Evolutionary conservation across 2,113 vertebrate genomes (phyloP).

Genomic region (Petrocephalus zakoni): DNA sequence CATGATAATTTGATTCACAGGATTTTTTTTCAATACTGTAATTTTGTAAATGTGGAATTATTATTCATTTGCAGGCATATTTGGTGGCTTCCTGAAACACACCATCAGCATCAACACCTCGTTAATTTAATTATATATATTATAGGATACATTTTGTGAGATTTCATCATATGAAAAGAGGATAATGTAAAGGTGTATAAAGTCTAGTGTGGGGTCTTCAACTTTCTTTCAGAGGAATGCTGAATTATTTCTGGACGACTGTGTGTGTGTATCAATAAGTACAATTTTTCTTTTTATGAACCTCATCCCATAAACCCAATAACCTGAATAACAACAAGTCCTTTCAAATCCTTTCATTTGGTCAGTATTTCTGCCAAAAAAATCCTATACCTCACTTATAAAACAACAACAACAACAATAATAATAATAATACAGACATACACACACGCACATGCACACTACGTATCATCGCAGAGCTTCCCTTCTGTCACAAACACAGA

Average conservation of each 20-base stretch:
- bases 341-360: background rate
- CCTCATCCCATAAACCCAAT: background rate
- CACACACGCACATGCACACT: background rate
- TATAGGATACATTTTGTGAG: slow-evolving; percentile 90
- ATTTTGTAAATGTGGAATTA: slow-evolving; percentile 99
- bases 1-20: slow-evolving; percentile 98
- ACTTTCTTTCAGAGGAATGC: background rate
- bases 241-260: background rate
- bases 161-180: slow-evolving; percentile 62
- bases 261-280: background rate
- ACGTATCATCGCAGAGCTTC: background rate
- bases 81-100: slow-evolving; percentile 84
- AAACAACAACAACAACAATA: background rate
- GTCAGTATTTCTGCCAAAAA: background rate
- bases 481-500: background rate
- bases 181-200: slow-evolving; percentile 58
- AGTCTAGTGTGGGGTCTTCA: background rate
- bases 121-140: slow-evolving; percentile 97
- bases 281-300: background rate
- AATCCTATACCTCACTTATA: background rate
- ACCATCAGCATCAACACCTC: slow-evolving; percentile 69
- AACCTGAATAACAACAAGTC: background rate
- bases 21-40: slow-evolving; percentile 91
- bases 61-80: slow-evolving; percentile 98
- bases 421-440: background rate